phyloP scores from a whole-genome alignment of 2,113 vertebrate genomes.

The Lathamus discolor region DNA sequence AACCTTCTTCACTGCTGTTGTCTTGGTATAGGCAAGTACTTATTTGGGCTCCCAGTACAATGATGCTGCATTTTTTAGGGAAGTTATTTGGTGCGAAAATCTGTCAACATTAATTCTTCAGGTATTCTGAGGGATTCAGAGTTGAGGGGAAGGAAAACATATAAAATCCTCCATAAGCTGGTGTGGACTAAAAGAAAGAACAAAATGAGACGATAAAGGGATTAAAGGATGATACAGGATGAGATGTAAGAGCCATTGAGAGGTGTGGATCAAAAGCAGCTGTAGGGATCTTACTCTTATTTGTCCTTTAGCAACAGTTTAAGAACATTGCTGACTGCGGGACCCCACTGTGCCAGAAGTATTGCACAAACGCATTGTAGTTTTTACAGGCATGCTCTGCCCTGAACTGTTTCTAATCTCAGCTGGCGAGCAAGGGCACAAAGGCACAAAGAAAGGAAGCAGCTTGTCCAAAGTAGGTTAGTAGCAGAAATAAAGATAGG shows the following conservation, averaged over 20 bases:
- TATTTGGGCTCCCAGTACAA: neutral
- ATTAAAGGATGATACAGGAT: neutral
- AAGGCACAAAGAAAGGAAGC: slow-evolving; percentile 36
- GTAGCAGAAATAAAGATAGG: slow-evolving; percentile 33
- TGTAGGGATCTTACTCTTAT: neutral
- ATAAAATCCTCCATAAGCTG: neutral
- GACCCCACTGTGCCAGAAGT: slow-evolving; percentile 18
- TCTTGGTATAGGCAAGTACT: neutral
- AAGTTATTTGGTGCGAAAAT: neutral
- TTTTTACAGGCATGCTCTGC: slow-evolving; percentile 38
- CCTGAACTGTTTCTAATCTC: slow-evolving; percentile 4
- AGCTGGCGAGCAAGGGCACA: slow-evolving; percentile 51
- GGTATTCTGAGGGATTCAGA: neutral
- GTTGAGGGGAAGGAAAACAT: neutral
- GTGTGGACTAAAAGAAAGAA: neutral
- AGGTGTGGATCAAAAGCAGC: slow-evolving; percentile 6
- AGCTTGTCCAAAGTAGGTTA: slow-evolving; percentile 64
- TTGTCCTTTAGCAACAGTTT: slow-evolving; percentile 37
- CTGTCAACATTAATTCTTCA: neutral
- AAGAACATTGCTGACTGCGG: neutral
- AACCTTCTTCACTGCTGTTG: neutral
- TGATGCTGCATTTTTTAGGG: neutral
- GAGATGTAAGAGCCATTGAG: neutral
- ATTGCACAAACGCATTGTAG: slow-evolving; percentile 27
- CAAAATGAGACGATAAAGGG: neutral